Evolutionary conservation across 2,888 invertebrate species (phyloP).

Genomic region (Nowickia ferox): DNA sequence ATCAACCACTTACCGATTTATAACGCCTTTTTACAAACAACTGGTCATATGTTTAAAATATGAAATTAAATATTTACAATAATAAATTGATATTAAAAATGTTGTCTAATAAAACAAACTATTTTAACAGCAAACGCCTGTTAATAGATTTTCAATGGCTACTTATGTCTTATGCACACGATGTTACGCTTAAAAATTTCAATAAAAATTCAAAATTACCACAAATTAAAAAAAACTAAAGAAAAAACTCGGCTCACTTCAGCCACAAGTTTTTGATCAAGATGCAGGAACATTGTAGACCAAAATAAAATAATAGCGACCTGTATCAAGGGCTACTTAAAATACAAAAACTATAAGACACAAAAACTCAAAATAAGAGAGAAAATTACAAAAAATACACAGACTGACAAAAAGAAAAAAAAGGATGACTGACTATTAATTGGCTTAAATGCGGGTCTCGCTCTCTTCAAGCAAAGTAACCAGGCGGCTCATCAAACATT

Average conservation of each 20-base stretch:
- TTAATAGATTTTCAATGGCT: conserved; percentile 61
- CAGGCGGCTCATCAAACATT: conserved; percentile 71
- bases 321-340: conserved; percentile 63
- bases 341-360: conserved; percentile 38
- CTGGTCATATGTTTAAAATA: conserved; percentile 61
- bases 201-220: background rate
- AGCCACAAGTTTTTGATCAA: conserved; percentile 65
- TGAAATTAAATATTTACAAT: conserved; percentile 61
- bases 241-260: conserved; percentile 60
- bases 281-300: conserved; percentile 60
- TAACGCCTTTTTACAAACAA: conserved; percentile 73
- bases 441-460: conserved; percentile 66
- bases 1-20: conserved; percentile 78
- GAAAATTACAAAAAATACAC: conserved; percentile 16
- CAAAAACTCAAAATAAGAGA: background rate
- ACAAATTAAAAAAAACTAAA: conserved; percentile 15
- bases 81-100: conserved; percentile 65
- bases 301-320: conserved; percentile 25
- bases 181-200: conserved; percentile 46
- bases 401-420: conserved; percentile 22
- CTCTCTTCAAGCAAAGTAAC: conserved; percentile 24
- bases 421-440: conserved; percentile 67
- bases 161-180: conserved; percentile 55
- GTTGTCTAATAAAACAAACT: conserved; percentile 52
- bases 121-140: conserved; percentile 49